phyloP scores from a whole-genome alignment of 2,888 invertebrate species.

The Drosophila flavopinicola region DNA sequence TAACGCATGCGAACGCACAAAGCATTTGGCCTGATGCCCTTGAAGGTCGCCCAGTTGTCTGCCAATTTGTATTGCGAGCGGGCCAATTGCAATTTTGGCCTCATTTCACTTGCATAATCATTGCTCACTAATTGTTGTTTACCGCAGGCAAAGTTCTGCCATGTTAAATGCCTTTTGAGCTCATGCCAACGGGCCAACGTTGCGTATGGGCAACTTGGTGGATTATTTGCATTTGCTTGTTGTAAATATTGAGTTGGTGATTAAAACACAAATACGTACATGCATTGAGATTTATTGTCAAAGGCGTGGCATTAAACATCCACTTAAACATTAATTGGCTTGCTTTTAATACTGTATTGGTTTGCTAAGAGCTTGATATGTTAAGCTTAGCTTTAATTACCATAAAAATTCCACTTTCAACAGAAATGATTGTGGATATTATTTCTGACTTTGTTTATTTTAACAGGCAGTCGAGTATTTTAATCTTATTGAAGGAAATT shows the following conservation, averaged over 20 bases:
- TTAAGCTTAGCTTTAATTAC: not conserved
- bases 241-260: conserved; percentile 16
- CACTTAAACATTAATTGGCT: conserved; percentile 34
- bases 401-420: not conserved
- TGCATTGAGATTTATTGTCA: not conserved
- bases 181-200: not conserved
- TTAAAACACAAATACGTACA: not conserved
- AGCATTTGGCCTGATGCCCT: conserved; percentile 54
- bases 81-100: conserved; percentile 47
- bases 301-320: too few relatives aligned
- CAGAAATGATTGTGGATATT: not conserved
- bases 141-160: conserved; percentile 29
- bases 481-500: too few relatives aligned
- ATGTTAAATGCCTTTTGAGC: conserved; percentile 5
- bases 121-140: conserved; percentile 66
- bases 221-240: conserved; percentile 19
- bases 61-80: conserved; percentile 45
- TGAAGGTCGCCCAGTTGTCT: conserved; percentile 56
- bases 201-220: conserved; percentile 30
- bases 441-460: too few relatives aligned
- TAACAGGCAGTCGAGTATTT: too few relatives aligned
- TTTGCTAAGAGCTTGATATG: not conserved
- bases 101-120: conserved; percentile 65
- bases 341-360: not conserved
- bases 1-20: conserved; percentile 14